A percentile compares a stretch with the other conserved stretches of the same genome.
Conservation (phyloP, 2,113 vertebrate species). For the Salvator merianae region DNA sequence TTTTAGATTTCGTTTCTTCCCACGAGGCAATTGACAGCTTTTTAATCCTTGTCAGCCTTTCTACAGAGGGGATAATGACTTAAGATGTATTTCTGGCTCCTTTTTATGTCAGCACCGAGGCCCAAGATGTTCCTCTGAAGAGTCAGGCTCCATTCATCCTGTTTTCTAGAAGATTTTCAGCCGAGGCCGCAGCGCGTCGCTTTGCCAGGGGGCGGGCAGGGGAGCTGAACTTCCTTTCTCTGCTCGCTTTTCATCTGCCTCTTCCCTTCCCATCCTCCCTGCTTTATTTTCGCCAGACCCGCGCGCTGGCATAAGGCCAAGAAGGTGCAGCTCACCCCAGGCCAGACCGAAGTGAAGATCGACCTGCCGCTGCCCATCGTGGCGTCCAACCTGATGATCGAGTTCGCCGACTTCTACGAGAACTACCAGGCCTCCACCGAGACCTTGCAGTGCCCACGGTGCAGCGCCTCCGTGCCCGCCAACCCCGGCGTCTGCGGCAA, state of each 20-base stretch:
- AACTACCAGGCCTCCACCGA: conserved; percentile 98
- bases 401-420: conserved; percentile 98
- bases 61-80: conserved; percentile 64
- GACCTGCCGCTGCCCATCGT: conserved; percentile 95
- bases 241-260: fast-evolving
- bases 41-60: conserved; percentile 63
- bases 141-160: conserved; percentile 56
- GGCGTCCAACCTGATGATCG: conserved; percentile 98
- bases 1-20: conserved; percentile 42
- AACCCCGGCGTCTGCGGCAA: conserved; percentile 98
- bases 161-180: conserved; percentile 59
- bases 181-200: conserved; percentile 30
- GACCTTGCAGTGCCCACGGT: conserved; percentile 96
- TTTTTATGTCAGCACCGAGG: conserved; percentile 63
- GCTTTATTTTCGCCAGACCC: conserved; percentile 73
- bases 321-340: conserved; percentile 94
- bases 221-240: not conserved
- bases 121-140: conserved; percentile 53
- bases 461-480: conserved; percentile 95
- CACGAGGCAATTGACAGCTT: conserved; percentile 61
- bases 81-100: conserved; percentile 67
- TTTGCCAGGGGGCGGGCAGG: not conserved
- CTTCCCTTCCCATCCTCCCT: not conserved
- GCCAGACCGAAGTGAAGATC: conserved; percentile 97
- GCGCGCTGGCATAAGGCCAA: conserved; percentile 99